Evolutionary conservation across 2,888 invertebrate species (phyloP).

Genomic region (Cephonodes hylas): DNA sequence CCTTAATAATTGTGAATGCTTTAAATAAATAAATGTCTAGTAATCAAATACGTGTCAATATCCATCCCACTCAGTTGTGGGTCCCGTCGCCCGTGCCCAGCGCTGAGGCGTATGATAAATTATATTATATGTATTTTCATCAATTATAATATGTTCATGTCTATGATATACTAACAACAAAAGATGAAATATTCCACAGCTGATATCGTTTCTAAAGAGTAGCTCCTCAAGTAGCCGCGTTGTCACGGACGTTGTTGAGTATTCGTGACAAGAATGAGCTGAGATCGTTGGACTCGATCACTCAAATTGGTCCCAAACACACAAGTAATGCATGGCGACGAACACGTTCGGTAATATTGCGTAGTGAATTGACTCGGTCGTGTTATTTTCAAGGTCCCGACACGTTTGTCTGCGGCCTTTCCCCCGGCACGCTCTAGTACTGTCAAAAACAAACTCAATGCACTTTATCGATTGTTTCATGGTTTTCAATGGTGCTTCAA

Average conservation of each 20-base stretch:
- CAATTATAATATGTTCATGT: too few relatives aligned
- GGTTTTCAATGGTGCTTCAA: neutral
- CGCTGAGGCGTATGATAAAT: too few relatives aligned
- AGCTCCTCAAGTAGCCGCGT: neutral
- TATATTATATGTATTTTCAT: too few relatives aligned
- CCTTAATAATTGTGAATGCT: too few relatives aligned
- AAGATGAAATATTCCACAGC: too few relatives aligned
- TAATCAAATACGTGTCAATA: too few relatives aligned
- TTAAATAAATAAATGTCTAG: too few relatives aligned
- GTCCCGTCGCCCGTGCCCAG: too few relatives aligned
- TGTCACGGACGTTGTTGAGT: neutral
- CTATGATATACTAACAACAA: too few relatives aligned
- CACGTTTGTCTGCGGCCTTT: slow-evolving; percentile 46
- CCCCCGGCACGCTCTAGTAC: slow-evolving; percentile 15
- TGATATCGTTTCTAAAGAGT: neutral
- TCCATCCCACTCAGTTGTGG: too few relatives aligned
- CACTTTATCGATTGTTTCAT: neutral
- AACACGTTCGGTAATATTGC: slow-evolving; percentile 35
- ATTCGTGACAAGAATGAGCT: neutral
- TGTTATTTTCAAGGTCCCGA: slow-evolving; percentile 53
- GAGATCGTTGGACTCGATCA: slow-evolving; percentile 18
- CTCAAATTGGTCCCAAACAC: slow-evolving; percentile 19
- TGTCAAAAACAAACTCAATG: neutral
- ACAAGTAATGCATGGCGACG: slow-evolving; percentile 31
- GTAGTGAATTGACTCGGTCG: slow-evolving; percentile 41